phyloP scores from a whole-genome alignment of 2,888 invertebrate genomes.

The Ichneumoninae sp. region DNA sequence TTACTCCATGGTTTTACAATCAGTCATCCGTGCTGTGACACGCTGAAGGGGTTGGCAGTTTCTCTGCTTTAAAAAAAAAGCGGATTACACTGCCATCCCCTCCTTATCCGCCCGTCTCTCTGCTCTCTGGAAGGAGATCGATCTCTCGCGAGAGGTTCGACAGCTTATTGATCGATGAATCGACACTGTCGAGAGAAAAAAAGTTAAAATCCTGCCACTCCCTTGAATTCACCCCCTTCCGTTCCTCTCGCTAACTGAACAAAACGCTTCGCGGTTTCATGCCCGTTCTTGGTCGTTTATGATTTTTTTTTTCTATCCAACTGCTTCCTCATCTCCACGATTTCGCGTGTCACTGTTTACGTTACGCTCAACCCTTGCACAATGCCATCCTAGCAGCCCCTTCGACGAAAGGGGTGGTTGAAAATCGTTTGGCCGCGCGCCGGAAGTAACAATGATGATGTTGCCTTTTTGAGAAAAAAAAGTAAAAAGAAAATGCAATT shows the following conservation, averaged over 20 bases:
- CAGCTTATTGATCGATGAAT: constrained; percentile 61
- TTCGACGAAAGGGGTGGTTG: not conserved
- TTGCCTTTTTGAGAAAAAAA: not conserved
- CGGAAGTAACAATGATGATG: constrained; percentile 3
- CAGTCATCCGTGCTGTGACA: constrained; percentile 84
- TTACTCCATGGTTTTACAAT: constrained; percentile 84
- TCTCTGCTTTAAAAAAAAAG: constrained; percentile 77
- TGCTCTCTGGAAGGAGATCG: constrained; percentile 57
- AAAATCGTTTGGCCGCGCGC: constrained; percentile 11
- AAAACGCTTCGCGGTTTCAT: constrained; percentile 59
- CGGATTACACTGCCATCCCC: constrained; percentile 78
- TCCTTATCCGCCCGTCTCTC: not conserved
- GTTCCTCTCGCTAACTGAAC: constrained; percentile 19
- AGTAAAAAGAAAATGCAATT: not conserved
- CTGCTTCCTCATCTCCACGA: constrained; percentile 48
- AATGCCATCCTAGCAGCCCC: not conserved
- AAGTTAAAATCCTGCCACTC: not conserved
- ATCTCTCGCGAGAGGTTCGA: constrained; percentile 42
- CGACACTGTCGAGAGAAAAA: constrained; percentile 16
- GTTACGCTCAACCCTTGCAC: constrained; percentile 46
- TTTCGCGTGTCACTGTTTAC: constrained; percentile 76
- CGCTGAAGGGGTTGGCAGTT: constrained; percentile 80
- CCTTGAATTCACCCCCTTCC: constrained; percentile 30
- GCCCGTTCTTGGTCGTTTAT: constrained; percentile 65
- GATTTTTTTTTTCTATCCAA: constrained; percentile 42